Percentiles rank a stretch among this genome's conserved stretches.
Conservation (phyloP, 2,888 invertebrate species). For the Sacculina carcini region DNA sequence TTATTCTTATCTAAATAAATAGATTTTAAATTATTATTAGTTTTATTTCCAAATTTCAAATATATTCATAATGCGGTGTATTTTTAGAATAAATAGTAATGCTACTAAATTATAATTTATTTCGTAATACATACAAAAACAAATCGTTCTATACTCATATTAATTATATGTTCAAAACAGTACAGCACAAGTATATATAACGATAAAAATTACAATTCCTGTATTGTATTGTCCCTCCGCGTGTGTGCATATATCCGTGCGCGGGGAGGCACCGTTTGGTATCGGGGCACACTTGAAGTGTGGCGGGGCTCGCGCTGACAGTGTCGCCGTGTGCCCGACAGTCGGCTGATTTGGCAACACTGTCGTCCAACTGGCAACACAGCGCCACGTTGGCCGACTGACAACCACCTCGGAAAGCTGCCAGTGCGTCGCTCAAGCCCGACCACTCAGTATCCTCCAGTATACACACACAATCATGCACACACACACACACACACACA, state of each 20-base stretch:
- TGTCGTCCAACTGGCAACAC: slow-evolving; percentile 11
- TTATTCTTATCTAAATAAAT: too few relatives aligned
- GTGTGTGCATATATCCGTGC: neutral
- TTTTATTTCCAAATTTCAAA: too few relatives aligned
- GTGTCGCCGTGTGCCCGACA: slow-evolving; percentile 10
- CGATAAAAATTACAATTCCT: too few relatives aligned
- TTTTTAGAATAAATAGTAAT: too few relatives aligned
- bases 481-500: too few relatives aligned
- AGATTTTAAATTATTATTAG: too few relatives aligned
- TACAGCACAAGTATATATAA: slow-evolving; percentile 13
- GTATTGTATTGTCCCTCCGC: too few relatives aligned
- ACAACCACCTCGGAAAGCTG: slow-evolving; percentile 8
- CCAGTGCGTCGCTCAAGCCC: slow-evolving; percentile 12
- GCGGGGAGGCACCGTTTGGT: slow-evolving; percentile 8
- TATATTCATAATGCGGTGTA: too few relatives aligned
- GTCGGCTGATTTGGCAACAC: slow-evolving; percentile 8
- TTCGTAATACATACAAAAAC: too few relatives aligned
- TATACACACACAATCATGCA: neutral
- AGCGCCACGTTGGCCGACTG: slow-evolving; percentile 12
- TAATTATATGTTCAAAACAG: slow-evolving; percentile 7
- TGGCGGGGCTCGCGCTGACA: slow-evolving; percentile 9
- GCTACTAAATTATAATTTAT: too few relatives aligned
- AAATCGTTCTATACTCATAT: too few relatives aligned
- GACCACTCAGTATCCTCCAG: slow-evolving; percentile 12
- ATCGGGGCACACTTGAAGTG: slow-evolving; percentile 10